These are phyloP conservation scores for Notolepis coatsorum DNA, from an alignment of 2,797 vertebrate genomes.

Conservation along the genomic window DNA sequence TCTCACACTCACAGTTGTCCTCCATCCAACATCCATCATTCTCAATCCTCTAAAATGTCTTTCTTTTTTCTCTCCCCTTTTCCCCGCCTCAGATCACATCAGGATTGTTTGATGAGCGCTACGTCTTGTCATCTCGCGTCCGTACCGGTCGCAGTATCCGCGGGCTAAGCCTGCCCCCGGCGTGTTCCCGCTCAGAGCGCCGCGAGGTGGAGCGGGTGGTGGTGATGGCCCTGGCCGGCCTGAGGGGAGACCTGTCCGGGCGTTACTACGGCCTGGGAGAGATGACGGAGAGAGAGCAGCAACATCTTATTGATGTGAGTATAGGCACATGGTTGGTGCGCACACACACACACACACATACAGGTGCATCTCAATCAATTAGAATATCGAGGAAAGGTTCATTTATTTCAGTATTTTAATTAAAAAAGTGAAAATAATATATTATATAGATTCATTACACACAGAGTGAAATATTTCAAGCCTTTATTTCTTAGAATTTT, in stretches of 20 bases:
- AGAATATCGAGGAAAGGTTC: too few relatives aligned
- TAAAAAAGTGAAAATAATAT: too few relatives aligned
- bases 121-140: slow-evolving; percentile 85
- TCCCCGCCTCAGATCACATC: slow-evolving; percentile 78
- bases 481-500: too few relatives aligned
- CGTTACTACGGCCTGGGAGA: slow-evolving; percentile 84
- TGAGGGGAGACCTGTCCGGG: slow-evolving; percentile 84
- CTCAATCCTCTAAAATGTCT: background rate
- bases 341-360: background rate
- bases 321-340: background rate
- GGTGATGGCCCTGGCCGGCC: slow-evolving; percentile 80
- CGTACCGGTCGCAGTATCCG: slow-evolving; percentile 88
- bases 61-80: background rate
- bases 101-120: slow-evolving; percentile 84
- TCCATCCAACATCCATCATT: background rate
- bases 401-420: too few relatives aligned
- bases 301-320: slow-evolving; percentile 87
- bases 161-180: slow-evolving; percentile 84
- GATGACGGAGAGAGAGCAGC: slow-evolving; percentile 85
- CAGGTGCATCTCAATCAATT: too few relatives aligned
- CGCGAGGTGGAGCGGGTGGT: slow-evolving; percentile 86
- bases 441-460: too few relatives aligned
- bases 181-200: slow-evolving; percentile 83
- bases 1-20: too few relatives aligned
- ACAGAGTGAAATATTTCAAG: too few relatives aligned